Percentiles rank a stretch among this genome's conserved stretches.
These are phyloP conservation scores for Paramisgurnus dabryanus DNA, from an alignment of 2,113 vertebrate species.

Conservation along the genomic window DNA sequence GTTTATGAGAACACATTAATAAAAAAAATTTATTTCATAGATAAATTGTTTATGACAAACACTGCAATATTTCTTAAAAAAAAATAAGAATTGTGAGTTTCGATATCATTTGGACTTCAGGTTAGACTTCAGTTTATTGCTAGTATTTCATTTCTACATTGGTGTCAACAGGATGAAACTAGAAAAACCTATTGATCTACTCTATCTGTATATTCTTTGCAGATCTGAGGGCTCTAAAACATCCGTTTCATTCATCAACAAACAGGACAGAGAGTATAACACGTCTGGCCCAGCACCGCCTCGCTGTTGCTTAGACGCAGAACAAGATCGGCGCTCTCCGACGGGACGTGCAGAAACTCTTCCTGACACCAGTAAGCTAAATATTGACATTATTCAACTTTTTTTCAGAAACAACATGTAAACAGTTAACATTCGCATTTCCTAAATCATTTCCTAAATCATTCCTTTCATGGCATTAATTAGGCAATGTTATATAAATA, in stretches of 20 bases:
- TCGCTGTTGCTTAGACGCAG: conserved; percentile 58
- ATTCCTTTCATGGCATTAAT: background rate
- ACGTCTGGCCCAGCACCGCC: background rate
- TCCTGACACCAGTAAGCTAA: conserved; percentile 72
- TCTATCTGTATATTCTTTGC: conserved; percentile 40
- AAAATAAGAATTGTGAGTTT: too few relatives aligned
- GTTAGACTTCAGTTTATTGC: too few relatives aligned
- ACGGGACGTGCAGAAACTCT: conserved; percentile 70
- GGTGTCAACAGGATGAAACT: background rate
- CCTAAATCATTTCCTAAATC: background rate
- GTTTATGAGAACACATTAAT: too few relatives aligned
- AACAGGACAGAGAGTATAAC: conserved; percentile 51
- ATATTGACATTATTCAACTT: background rate
- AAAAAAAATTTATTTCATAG: too few relatives aligned
- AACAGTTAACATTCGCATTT: conserved; percentile 2
- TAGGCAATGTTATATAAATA: background rate
- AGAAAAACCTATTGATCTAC: background rate
- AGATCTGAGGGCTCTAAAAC: conserved; percentile 72
- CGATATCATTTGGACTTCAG: too few relatives aligned
- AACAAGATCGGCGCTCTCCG: conserved; percentile 67
- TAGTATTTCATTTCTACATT: background rate
- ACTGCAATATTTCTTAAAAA: too few relatives aligned
- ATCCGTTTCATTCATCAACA: conserved; percentile 47
- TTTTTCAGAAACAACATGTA: background rate
- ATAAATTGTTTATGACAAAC: too few relatives aligned